Evolutionary conservation across 2,888 invertebrate genomes (phyloP), one percentile per base, ranked within the genome.

Genomic region (Zelleria hepariella): DNA sequence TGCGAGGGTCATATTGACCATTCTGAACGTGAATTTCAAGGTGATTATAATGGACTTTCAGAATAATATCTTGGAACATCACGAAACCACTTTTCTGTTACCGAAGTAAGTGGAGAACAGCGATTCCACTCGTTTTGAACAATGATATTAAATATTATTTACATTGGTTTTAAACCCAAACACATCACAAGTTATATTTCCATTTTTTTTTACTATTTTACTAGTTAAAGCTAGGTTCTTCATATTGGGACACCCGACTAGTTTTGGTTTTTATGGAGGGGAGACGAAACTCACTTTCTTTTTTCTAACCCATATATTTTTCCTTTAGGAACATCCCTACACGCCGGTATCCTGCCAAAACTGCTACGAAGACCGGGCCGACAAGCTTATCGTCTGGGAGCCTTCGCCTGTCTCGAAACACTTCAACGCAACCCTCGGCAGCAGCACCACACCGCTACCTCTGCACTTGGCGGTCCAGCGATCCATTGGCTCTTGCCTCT

Each of bases 311-410:
- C 24, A 18, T n/a, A 55, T 27, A 8, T 57, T 57, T 58, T 32
- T 55, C 27, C 15, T 56, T 7, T 77, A 93, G 92, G 94, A 94
- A 66, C 91, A 94, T 67, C 94, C 94, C 0, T 94, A 94, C 72
- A 94, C 94, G 62, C 92, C 93, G 55, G 94, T 94, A 0, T 93
- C 94, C 52, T 96, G 96, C 71, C 93, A 93, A n/a, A 93, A 94
- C 65, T 96, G 96, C 67, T 94, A 96, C 80, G 95, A 95, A 74
- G 96, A 96, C 67, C 91, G 95, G 8, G 95, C 95, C 21, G 96
- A 96, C 69, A 95, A 95, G 70, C 81, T 96, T 32, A 91, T 95
- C 18, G 91, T 96, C 49, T 94, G 95, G 93, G 95, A 95, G 72
- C 94, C 93, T 0, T 73, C 89, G 6, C 86, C 90, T 0, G 71